These are phyloP conservation scores for Drosophila paucipuncta DNA, from an alignment of 2,888 invertebrate species.

Conservation along the genomic window DNA sequence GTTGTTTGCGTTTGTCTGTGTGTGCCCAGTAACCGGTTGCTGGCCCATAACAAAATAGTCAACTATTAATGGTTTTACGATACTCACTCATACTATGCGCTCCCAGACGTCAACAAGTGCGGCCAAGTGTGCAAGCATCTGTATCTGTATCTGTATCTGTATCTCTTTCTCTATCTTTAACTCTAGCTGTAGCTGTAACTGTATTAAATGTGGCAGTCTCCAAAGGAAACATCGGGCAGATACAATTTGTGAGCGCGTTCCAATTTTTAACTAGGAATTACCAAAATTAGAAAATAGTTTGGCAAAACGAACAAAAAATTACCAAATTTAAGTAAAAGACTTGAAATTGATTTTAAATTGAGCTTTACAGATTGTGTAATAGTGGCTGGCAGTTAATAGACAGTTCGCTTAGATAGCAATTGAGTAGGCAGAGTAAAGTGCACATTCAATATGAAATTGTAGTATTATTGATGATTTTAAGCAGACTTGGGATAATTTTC, in stretches of 20 bases:
- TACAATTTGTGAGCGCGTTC: conserved; percentile 59
- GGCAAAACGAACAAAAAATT: conserved; percentile 26
- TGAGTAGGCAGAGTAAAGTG: background rate
- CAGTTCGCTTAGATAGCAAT: background rate
- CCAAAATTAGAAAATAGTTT: conserved; percentile 69
- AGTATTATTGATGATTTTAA: background rate
- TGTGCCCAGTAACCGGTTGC: conserved; percentile 66
- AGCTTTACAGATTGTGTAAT: conserved; percentile 54
- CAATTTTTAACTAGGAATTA: conserved; percentile 52
- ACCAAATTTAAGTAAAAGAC: conserved; percentile 55
- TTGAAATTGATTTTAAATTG: conserved; percentile 68
- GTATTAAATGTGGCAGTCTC: conserved; percentile 68
- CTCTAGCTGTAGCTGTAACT: conserved; percentile 6
- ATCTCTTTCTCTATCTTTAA: conserved; percentile 8
- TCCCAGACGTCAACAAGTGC: conserved; percentile 63
- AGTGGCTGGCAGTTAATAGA: conserved; percentile 10
- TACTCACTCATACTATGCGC: conserved; percentile 59
- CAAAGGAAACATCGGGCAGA: conserved; percentile 32
- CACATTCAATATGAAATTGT: background rate
- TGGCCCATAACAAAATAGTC: conserved; percentile 75
- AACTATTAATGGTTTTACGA: conserved; percentile 76
- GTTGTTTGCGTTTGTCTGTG: conserved; percentile 9
- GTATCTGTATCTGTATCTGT: conserved; percentile 25
- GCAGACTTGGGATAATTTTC: background rate
- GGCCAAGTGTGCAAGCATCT: conserved; percentile 23